Conservation (phyloP, 2,888 invertebrate genomes). For the Notodonta dromedarius region DNA sequence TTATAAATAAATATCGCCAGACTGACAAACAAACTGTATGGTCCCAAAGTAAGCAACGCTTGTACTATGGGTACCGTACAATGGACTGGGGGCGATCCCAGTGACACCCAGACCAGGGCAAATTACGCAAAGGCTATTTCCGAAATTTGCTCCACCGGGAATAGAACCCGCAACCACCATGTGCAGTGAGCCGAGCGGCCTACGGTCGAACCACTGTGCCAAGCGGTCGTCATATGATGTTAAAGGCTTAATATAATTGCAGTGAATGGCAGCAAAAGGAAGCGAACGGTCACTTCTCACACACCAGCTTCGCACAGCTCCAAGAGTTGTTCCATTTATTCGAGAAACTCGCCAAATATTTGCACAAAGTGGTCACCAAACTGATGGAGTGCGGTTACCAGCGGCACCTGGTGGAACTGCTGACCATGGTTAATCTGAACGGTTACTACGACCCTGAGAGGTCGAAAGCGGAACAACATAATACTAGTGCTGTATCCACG, state of each 20-base stretch:
- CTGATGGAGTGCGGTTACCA: constrained; percentile 87
- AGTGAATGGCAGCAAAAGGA: constrained; percentile 84
- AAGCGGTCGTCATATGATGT: too few species aligned
- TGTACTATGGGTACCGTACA: too few species aligned
- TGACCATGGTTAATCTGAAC: constrained; percentile 87
- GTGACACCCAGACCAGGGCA: too few species aligned
- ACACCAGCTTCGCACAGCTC: constrained; percentile 83
- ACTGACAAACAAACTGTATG: too few species aligned
- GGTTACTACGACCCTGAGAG: constrained; percentile 78
- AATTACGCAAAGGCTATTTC: too few species aligned
- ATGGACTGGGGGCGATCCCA: too few species aligned
- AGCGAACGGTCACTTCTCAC: constrained; percentile 75
- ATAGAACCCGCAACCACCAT: too few species aligned
- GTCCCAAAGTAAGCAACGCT: too few species aligned
- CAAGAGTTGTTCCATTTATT: constrained; percentile 86
- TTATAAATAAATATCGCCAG: too few species aligned
- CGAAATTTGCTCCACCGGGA: too few species aligned
- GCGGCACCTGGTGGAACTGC: constrained; percentile 86
- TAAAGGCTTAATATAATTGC: constrained; percentile 41
- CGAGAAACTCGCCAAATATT: constrained; percentile 83
- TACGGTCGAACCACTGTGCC: too few species aligned
- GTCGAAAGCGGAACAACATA: constrained; percentile 54
- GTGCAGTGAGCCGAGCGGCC: too few species aligned
- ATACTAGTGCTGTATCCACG: constrained; percentile 46
- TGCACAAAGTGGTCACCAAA: constrained; percentile 86